phyloP scores from a whole-genome alignment of 2,888 invertebrate genomes.

The Rhaphigaster nebulosa region DNA sequence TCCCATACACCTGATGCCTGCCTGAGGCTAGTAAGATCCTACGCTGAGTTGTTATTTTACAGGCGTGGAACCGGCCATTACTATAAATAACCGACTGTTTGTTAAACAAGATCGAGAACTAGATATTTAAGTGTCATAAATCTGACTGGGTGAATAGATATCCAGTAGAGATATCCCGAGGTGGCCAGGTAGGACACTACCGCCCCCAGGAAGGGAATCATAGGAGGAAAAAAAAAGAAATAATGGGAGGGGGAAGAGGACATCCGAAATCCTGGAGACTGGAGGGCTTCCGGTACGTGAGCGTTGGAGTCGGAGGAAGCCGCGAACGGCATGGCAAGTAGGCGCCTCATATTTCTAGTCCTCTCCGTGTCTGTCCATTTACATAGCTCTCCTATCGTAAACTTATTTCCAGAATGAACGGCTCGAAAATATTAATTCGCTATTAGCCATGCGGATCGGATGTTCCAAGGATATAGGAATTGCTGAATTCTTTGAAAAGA shows the following conservation, averaged over 20 bases:
- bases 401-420: slow-evolving; percentile 22
- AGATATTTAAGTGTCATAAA: slow-evolving; percentile 47
- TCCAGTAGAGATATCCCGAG: not conserved
- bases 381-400: slow-evolving; percentile 36
- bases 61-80: slow-evolving; percentile 49
- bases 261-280: slow-evolving; percentile 56
- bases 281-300: slow-evolving; percentile 51
- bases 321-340: slow-evolving; percentile 7
- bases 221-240: slow-evolving; percentile 36
- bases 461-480: slow-evolving; percentile 6
- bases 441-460: slow-evolving; percentile 8
- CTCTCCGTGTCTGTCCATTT: not conserved
- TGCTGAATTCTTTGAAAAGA: slow-evolving; percentile 20
- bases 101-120: slow-evolving; percentile 49
- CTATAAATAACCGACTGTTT: slow-evolving; percentile 47
- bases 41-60: slow-evolving; percentile 35
- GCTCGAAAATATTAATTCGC: slow-evolving; percentile 2
- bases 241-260: slow-evolving; percentile 46
- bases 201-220: slow-evolving; percentile 9
- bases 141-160: slow-evolving; percentile 40
- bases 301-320: slow-evolving; percentile 11
- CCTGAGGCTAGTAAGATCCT: slow-evolving; percentile 18
- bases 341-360: slow-evolving; percentile 45
- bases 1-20: slow-evolving; percentile 40
- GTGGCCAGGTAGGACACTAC: not conserved